These are phyloP conservation scores for Peromyscus attwateri DNA, from an alignment of 2,797 vertebrate species.

Conservation along the genomic window DNA sequence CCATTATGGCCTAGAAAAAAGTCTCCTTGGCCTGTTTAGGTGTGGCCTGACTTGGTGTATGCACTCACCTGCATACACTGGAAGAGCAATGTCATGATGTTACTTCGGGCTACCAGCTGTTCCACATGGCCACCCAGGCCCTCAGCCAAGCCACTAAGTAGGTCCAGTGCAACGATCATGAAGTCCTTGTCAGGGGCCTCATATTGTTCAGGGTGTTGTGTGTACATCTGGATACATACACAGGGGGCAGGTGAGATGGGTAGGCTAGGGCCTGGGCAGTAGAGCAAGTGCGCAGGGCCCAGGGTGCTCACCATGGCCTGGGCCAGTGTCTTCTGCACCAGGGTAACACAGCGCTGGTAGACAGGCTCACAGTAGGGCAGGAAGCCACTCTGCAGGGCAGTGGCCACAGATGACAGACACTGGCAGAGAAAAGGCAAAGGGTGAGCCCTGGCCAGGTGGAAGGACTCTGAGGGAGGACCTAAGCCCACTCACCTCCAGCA, in stretches of 20 bases:
- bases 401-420: conserved; percentile 97
- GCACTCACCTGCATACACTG: conserved; percentile 96
- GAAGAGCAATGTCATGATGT: conserved; percentile 96
- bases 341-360: conserved; percentile 97
- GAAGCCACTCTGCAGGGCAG: conserved; percentile 96
- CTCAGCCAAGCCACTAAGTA: conserved; percentile 95
- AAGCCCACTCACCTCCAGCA: conserved; percentile 91
- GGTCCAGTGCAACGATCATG: conserved; percentile 97
- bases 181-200: conserved; percentile 98
- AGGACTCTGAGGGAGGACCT: rapidly evolving
- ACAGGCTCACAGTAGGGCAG: conserved; percentile 97
- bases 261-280: not conserved
- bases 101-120: conserved; percentile 95
- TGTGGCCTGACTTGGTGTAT: not conserved
- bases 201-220: conserved; percentile 96
- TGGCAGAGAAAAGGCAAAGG: conserved; percentile 74
- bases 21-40: not conserved
- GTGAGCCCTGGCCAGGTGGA: not conserved
- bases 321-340: conserved; percentile 96
- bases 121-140: conserved; percentile 95
- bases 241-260: not conserved
- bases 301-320: conserved; percentile 94
- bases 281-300: rapidly evolving
- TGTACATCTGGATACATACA: conserved; percentile 92
- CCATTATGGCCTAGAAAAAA: not conserved